Evolutionary conservation across 2,888 invertebrate genomes (phyloP), one percentile per base, ranked within the genome.

Genomic region (Spicauda simplicius): DNA sequence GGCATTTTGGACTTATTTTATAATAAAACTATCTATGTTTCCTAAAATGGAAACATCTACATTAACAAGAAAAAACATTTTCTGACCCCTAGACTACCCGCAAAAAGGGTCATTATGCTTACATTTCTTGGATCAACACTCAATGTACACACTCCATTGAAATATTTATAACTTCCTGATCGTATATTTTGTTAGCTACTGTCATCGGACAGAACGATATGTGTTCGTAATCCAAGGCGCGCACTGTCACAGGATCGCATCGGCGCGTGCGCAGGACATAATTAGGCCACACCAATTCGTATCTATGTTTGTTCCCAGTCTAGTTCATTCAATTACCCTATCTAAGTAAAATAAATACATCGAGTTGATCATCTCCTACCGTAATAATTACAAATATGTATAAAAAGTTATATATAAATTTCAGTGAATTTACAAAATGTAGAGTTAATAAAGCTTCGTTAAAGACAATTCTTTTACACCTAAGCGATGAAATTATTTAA

Each of bases 361-460:
- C 85, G 83, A 90, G 81, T 84, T 81, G 82, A 87, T 85, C 82
- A 80, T 84, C 77, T 80, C 81, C 77, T 86, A 86, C 75, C 80
- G 76, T 66, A 86, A 78, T 87, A 85, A 84, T 88, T 91, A 92
- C 91, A 91, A 92, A 91, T 89, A 90, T 83, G 91, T 93, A 91
- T 92, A 92, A 91, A 93, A 91, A 93, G 90, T 33, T 33, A 87
- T 88, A 89, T 87, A 88, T 91, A 90, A 91, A 89, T 88, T 90
- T 91, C 86, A 90, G 87, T 91, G 90, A 89, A 90, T 93, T 90
- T 91, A 91, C 90, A 92, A 88, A 65, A 87, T 90, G 85, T 91
- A 91, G 91, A 91, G 91, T 93, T 93, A 93, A 91, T 93, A 93
- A 93, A 93, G 92, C 92, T 93, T 91, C 87, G 83, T 90, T 90